Evolutionary conservation across 2,113 vertebrate species (phyloP).

Genomic region (Corythornis madagascariensis): DNA sequence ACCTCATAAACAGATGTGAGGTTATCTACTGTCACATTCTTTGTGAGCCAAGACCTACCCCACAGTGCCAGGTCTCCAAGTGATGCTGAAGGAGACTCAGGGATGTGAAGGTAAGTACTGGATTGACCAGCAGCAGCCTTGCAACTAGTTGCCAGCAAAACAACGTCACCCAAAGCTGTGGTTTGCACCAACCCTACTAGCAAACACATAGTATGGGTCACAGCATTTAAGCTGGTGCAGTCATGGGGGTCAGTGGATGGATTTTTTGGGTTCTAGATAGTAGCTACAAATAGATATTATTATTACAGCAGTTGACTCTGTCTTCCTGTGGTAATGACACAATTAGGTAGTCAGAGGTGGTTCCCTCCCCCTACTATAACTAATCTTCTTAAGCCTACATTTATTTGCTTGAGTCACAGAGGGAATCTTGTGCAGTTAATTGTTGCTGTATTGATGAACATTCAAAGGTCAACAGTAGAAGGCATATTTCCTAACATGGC

Average conservation of each 20-base stretch:
- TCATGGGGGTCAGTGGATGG: background rate
- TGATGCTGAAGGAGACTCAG: background rate
- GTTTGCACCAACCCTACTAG: background rate
- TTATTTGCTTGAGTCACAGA: background rate
- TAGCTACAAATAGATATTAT: background rate
- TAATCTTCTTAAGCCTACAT: background rate
- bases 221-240: background rate
- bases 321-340: background rate
- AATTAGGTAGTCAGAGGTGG: background rate
- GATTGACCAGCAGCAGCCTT: background rate
- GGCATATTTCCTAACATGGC: background rate
- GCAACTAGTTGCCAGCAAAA: background rate
- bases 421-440: background rate
- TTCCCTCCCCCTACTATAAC: background rate
- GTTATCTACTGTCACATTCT: background rate
- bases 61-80: background rate
- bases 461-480: background rate
- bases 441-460: background rate
- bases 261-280: background rate
- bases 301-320: background rate
- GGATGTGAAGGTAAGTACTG: fast-evolving
- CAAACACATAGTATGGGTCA: background rate
- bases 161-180: background rate
- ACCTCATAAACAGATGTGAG: background rate
- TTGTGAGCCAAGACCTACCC: background rate